These are phyloP conservation scores for Sturnus vulgaris DNA, from an alignment of 2,113 vertebrate species.

Conservation along the genomic window DNA sequence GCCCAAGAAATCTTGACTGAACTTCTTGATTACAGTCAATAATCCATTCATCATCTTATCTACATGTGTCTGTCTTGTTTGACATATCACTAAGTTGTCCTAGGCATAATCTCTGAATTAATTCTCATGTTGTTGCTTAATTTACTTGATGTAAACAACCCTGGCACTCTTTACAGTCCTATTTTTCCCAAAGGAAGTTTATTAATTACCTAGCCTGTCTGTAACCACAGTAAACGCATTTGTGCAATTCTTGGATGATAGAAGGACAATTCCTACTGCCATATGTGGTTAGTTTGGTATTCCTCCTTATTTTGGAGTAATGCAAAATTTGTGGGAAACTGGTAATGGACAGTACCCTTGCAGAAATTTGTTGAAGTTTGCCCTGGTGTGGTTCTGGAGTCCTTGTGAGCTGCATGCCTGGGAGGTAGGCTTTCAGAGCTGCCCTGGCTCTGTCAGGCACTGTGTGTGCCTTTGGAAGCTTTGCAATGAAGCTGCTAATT, in stretches of 20 bases:
- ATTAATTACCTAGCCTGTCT: background rate
- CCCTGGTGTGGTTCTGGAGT: background rate
- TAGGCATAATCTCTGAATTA: conserved; percentile 2
- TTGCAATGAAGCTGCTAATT: background rate
- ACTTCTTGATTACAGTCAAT: background rate
- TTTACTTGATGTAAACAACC: conserved; percentile 15
- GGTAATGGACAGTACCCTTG: background rate
- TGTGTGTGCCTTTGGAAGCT: background rate
- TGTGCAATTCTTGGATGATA: background rate
- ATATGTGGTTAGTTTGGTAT: background rate
- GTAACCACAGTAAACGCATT: background rate
- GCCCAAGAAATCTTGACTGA: background rate
- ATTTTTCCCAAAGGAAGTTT: background rate
- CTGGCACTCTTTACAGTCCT: background rate
- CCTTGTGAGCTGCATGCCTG: background rate
- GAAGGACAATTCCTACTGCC: background rate
- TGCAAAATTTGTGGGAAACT: background rate
- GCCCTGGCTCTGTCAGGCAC: background rate
- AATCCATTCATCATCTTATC: conserved; percentile 10
- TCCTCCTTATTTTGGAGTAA: background rate
- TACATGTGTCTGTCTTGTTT: conserved; percentile 6
- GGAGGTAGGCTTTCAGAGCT: background rate
- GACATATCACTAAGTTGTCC: background rate
- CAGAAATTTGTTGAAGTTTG: background rate
- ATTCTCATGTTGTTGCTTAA: background rate